Conservation (phyloP, 2,113 vertebrate genomes). For the Neotragus pygmaeus region DNA sequence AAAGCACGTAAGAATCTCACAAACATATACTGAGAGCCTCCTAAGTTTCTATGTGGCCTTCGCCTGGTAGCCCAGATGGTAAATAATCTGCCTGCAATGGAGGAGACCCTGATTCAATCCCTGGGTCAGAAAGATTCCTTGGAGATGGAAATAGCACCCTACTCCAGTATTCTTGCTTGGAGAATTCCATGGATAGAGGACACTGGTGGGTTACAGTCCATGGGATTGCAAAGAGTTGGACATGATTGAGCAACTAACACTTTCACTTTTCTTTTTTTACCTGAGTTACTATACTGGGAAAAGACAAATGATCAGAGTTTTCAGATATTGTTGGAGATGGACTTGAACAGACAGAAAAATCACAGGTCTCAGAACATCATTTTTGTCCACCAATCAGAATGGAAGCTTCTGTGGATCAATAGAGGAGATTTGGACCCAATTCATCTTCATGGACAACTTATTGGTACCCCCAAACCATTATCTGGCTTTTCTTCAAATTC, state of each 20-base stretch:
- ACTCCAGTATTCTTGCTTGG: too few species aligned
- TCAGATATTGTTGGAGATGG: neutral
- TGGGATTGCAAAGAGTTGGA: too few species aligned
- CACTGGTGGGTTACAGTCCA: too few species aligned
- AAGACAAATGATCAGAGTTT: neutral
- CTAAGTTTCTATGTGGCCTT: neutral
- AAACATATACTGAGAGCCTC: neutral
- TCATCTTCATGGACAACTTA: neutral
- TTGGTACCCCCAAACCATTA: neutral
- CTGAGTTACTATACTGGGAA: neutral
- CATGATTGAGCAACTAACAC: too few species aligned
- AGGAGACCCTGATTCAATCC: too few species aligned
- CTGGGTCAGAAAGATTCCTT: too few species aligned
- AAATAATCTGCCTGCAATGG: neutral
- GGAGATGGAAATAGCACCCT: too few species aligned
- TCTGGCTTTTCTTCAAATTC: neutral
- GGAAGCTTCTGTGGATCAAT: neutral
- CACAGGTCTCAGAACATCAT: neutral
- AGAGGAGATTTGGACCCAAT: neutral
- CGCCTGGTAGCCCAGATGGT: neutral
- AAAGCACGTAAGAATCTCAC: neutral
- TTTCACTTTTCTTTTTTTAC: neutral
- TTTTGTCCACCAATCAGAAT: neutral
- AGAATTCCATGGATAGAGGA: too few species aligned
- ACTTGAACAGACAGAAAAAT: neutral